Conservation (phyloP, 2,113 vertebrate species). For the Mastomys coucha region DNA sequence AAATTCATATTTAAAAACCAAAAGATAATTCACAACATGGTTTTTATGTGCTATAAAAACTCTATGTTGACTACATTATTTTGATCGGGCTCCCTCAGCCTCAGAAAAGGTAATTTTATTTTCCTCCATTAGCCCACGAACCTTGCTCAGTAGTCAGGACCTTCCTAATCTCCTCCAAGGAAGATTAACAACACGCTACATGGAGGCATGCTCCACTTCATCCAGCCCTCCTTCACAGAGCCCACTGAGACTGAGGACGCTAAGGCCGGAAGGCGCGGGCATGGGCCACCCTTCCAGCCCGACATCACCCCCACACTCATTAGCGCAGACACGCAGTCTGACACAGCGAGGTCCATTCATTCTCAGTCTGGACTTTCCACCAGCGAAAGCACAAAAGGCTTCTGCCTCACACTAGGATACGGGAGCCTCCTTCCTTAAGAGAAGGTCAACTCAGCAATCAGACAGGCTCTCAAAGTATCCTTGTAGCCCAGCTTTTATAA, state of each 20-base stretch:
- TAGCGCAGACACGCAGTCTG: not conserved
- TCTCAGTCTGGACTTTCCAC: not conserved
- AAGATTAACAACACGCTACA: not conserved
- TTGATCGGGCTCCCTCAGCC: not conserved
- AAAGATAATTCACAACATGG: not conserved
- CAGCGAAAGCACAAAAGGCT: not conserved
- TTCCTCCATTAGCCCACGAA: not conserved
- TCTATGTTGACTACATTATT: not conserved
- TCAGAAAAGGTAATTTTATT: not conserved
- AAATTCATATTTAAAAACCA: not conserved
- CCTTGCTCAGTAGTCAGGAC: not conserved
- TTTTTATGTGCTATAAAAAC: constrained; percentile 36
- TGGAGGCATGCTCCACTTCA: not conserved
- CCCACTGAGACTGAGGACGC: not conserved
- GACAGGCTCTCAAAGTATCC: not conserved
- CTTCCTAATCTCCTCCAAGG: not conserved
- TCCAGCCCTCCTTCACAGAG: not conserved
- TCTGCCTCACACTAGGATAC: not conserved
- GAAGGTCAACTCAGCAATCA: not conserved
- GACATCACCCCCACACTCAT: not conserved
- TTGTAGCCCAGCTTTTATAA: no score
- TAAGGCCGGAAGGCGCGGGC: not conserved
- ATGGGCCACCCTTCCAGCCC: no score
- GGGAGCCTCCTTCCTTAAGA: not conserved
- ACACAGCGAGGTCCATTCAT: not conserved